These are phyloP conservation scores for Chouioia cunea DNA, from an alignment of 2,888 invertebrate genomes.

Conservation along the genomic window DNA sequence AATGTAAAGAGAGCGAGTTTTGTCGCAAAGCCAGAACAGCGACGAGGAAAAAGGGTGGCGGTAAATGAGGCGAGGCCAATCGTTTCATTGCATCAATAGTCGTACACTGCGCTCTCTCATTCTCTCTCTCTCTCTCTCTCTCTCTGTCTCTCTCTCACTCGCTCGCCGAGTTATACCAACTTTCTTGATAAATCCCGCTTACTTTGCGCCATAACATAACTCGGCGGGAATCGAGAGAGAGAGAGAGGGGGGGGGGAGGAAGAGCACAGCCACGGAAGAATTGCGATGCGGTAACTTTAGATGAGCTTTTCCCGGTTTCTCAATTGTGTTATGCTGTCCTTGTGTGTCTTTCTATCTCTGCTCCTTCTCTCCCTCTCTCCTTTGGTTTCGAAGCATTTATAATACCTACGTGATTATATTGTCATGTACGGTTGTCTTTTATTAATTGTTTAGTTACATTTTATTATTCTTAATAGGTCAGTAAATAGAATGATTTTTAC, in stretches of 20 bases:
- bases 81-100: slow-evolving; percentile 69
- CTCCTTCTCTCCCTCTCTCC: slow-evolving; percentile 32
- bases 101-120: slow-evolving; percentile 58
- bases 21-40: slow-evolving; percentile 22
- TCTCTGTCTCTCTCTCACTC: too few relatives aligned
- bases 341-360: slow-evolving; percentile 48
- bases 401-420: too few relatives aligned
- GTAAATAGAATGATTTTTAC: too few relatives aligned
- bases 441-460: too few relatives aligned
- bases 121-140: too few relatives aligned
- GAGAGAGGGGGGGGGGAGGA: slow-evolving; percentile 59
- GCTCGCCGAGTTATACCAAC: slow-evolving; percentile 64
- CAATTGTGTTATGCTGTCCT: slow-evolving; percentile 54
- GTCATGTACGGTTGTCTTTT: too few relatives aligned
- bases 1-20: slow-evolving; percentile 2
- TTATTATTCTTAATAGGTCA: too few relatives aligned
- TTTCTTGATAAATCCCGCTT: slow-evolving; percentile 69
- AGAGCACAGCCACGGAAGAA: slow-evolving; percentile 68
- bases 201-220: slow-evolving; percentile 69
- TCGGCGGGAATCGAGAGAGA: slow-evolving; percentile 45
- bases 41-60: slow-evolving; percentile 50
- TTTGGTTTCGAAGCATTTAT: too few relatives aligned
- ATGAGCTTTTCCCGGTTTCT: slow-evolving; percentile 60
- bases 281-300: slow-evolving; percentile 69
- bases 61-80: slow-evolving; percentile 68